Conservation (phyloP, 1,140 invertebrate genomes). For the Drosophila nasuta region DNA sequence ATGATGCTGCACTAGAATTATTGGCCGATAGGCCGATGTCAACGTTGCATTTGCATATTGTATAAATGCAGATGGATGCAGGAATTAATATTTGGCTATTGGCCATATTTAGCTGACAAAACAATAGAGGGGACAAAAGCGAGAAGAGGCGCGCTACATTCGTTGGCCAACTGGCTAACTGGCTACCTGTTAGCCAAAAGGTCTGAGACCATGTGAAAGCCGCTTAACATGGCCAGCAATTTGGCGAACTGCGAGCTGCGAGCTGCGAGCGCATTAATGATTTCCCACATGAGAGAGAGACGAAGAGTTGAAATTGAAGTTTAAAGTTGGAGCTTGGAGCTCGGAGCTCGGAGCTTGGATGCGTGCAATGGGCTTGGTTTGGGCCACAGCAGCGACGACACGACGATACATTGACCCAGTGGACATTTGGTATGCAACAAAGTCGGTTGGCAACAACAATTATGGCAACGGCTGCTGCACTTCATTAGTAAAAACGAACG, state of each 20-base stretch:
- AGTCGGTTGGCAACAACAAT: constrained; percentile 41
- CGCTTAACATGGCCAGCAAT: constrained; percentile 42
- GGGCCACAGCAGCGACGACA: constrained; percentile 24
- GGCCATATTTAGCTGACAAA: constrained; percentile 81
- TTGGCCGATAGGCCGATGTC: constrained; percentile 56
- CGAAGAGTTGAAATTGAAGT: background rate
- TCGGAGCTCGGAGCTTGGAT: constrained; percentile 15
- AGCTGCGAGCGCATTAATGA: constrained; percentile 56
- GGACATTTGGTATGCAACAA: constrained; percentile 74
- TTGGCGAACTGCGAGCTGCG: constrained; percentile 43
- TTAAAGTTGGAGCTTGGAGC: background rate
- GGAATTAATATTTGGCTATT: constrained; percentile 82
- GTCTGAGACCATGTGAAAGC: constrained; percentile 44
- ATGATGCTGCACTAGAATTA: constrained; percentile 57
- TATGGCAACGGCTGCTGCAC: constrained; percentile 57
- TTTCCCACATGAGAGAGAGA: constrained; percentile 45
- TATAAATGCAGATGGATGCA: constrained; percentile 56
- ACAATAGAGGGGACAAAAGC: constrained; percentile 59
- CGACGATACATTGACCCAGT: constrained; percentile 77
- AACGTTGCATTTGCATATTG: constrained; percentile 53
- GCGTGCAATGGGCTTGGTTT: constrained; percentile 42
- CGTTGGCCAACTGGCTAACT: constrained; percentile 12
- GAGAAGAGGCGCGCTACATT: background rate
- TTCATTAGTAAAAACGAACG: constrained; percentile 61
- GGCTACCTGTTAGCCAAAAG: constrained; percentile 34